Conservation (phyloP, 2,113 vertebrate genomes). For the Taurulus bubalis region DNA sequence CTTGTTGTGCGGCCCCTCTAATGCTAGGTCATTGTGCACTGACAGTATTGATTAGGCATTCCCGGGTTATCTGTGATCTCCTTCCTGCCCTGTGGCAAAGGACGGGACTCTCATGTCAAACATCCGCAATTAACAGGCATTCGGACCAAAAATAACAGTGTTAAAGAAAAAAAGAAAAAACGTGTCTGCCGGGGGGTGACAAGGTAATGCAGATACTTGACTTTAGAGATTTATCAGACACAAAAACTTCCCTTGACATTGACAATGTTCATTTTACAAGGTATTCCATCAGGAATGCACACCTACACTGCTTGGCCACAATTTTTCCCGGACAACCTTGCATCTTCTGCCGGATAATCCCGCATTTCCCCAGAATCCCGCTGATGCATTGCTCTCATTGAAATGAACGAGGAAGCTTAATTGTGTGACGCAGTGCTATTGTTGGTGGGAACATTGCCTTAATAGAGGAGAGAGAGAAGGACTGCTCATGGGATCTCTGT, state of each 20-base stretch:
- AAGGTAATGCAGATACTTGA: not conserved
- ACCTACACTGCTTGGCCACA: not conserved
- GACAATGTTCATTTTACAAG: not conserved
- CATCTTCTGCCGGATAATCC: not conserved
- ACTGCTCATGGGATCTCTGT: slow-evolving; percentile 21
- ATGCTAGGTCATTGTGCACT: not conserved
- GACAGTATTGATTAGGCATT: slow-evolving; percentile 15
- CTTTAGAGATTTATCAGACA: not conserved
- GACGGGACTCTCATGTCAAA: slow-evolving; percentile 11
- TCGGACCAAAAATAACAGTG: not conserved
- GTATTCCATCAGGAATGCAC: not conserved
- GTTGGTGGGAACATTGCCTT: not conserved
- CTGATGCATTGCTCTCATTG: not conserved
- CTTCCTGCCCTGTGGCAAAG: slow-evolving; percentile 28
- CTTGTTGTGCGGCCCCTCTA: not conserved
- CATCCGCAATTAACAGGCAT: not conserved
- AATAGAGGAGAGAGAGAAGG: slow-evolving; percentile 11
- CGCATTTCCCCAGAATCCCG: not conserved
- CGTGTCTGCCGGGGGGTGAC: not conserved
- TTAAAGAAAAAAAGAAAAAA: not conserved
- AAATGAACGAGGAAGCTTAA: not conserved
- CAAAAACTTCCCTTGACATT: not conserved
- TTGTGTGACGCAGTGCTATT: not conserved
- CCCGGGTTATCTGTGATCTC: slow-evolving; percentile 6
- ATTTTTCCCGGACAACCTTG: not conserved